Conservation (phyloP, 2,888 invertebrate genomes). For the Parapristionchus giblindavisi region DNA sequence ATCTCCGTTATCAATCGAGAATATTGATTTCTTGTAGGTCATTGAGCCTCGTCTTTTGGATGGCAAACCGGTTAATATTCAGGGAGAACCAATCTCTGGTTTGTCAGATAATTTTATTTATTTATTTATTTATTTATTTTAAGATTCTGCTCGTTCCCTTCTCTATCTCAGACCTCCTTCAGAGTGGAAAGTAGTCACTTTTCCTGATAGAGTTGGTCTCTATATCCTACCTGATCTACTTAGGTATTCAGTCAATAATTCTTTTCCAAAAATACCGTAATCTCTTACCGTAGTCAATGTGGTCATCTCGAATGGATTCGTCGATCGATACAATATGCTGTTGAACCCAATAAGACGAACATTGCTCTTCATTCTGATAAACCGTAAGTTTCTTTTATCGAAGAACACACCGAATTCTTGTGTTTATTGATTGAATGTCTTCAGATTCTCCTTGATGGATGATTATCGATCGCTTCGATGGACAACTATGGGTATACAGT, state of each 20-base stretch:
- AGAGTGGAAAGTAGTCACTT: conserved; percentile 55
- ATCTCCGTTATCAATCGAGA: not conserved
- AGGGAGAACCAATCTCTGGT: not conserved
- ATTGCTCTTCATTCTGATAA: conserved; percentile 32
- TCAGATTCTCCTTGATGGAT: conserved; percentile 40
- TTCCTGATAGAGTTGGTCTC: conserved; percentile 54
- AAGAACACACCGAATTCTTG: not conserved
- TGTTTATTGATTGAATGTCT: conserved; percentile 7
- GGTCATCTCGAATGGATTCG: conserved; percentile 24
- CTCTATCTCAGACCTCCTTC: conserved; percentile 27
- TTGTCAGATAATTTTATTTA: too few relatives aligned
- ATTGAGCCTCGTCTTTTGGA: conserved; percentile 73
- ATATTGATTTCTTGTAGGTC: not conserved
- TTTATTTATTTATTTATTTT: not conserved
- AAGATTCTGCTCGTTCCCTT: not conserved
- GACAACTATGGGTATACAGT: conserved; percentile 96
- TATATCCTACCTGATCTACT: conserved; percentile 54
- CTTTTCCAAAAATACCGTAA: not conserved
- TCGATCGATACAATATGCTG: conserved; percentile 11
- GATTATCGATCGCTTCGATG: conserved; percentile 80
- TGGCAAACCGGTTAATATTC: not conserved
- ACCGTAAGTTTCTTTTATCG: conserved; percentile 7
- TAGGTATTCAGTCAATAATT: conserved; percentile 20
- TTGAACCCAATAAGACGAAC: conserved; percentile 26
- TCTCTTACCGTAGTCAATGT: not conserved